phyloP scores from a whole-genome alignment of 2,888 invertebrate genomes.

The Coecobrya sp. region DNA sequence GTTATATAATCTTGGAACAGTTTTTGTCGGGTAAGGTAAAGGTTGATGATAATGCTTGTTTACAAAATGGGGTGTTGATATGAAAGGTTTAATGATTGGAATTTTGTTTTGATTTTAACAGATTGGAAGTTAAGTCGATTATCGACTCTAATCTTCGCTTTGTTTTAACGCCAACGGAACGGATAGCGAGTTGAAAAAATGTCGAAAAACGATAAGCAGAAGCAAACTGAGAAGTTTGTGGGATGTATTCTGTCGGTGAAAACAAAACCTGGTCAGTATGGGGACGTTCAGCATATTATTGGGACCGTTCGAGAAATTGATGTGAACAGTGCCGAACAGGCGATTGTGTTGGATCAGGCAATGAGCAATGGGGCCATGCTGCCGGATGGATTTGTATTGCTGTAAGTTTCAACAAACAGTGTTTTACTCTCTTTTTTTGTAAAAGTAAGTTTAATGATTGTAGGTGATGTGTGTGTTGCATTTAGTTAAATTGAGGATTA shows the following conservation, averaged over 20 bases:
- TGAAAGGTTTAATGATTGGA: too few species aligned
- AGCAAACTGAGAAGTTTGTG: slow-evolving; percentile 83
- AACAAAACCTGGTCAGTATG: slow-evolving; percentile 78
- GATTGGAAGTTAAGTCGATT: too few species aligned
- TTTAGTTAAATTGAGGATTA: background rate
- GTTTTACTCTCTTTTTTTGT: background rate
- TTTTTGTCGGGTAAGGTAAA: too few species aligned
- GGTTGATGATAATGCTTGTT: too few species aligned
- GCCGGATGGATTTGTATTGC: slow-evolving; percentile 82
- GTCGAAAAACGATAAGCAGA: slow-evolving; percentile 66
- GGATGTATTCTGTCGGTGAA: slow-evolving; percentile 85
- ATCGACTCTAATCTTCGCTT: too few species aligned
- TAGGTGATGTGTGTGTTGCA: background rate
- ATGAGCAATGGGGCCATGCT: slow-evolving; percentile 83
- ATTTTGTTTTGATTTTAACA: too few species aligned
- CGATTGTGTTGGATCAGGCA: slow-evolving; percentile 84
- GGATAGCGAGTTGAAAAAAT: slow-evolving; percentile 29
- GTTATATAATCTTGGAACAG: too few species aligned
- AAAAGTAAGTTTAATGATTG: background rate
- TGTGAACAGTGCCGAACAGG: slow-evolving; percentile 82
- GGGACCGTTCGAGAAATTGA: slow-evolving; percentile 84
- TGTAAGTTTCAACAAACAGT: slow-evolving; percentile 71
- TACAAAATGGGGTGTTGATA: too few species aligned
- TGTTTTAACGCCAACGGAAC: too few species aligned
- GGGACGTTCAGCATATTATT: slow-evolving; percentile 82